Evolutionary conservation across 2,888 invertebrate genomes (phyloP).

Genomic region (Arge pagana): DNA sequence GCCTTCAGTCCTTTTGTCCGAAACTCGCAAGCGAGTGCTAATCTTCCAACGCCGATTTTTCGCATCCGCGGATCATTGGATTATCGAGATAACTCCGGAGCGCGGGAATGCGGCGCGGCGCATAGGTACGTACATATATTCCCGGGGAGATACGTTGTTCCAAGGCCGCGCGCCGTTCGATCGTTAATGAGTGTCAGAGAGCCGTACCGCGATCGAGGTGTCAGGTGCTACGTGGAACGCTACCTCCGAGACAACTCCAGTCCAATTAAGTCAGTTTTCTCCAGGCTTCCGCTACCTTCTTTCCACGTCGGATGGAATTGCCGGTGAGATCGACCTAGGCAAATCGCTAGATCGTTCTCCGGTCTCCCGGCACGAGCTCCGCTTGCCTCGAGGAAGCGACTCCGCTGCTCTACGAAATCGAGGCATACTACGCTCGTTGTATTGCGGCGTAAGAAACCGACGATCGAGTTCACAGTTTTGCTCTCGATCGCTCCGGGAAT

Average conservation of each 20-base stretch:
- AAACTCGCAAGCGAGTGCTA: too few relatives aligned
- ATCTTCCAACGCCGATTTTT: too few relatives aligned
- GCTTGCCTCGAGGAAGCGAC: background rate
- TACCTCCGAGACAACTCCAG: constrained; percentile 11
- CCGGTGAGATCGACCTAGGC: background rate
- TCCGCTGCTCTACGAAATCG: too few relatives aligned
- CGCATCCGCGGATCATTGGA: too few relatives aligned
- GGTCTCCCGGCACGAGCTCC: constrained; percentile 1
- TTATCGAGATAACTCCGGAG: too few relatives aligned
- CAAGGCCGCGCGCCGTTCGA: background rate
- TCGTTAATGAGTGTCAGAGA: constrained; percentile 17
- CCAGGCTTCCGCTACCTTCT: background rate
- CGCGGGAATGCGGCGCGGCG: background rate
- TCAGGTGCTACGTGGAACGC: background rate
- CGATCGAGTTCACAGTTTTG: too few relatives aligned
- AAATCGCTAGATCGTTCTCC: constrained; percentile 5
- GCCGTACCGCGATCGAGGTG: constrained; percentile 3
- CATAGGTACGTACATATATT: constrained; percentile 5
- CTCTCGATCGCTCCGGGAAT: too few relatives aligned
- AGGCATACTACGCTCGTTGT: too few relatives aligned
- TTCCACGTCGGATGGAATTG: background rate
- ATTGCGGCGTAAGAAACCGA: background rate
- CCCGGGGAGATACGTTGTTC: constrained; percentile 14
- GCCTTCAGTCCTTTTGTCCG: too few relatives aligned
- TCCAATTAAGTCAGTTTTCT: constrained; percentile 20